Base-by-base conservation (phyloP, 2,113 vertebrate genomes). In the Cacatua alba region DNA sequence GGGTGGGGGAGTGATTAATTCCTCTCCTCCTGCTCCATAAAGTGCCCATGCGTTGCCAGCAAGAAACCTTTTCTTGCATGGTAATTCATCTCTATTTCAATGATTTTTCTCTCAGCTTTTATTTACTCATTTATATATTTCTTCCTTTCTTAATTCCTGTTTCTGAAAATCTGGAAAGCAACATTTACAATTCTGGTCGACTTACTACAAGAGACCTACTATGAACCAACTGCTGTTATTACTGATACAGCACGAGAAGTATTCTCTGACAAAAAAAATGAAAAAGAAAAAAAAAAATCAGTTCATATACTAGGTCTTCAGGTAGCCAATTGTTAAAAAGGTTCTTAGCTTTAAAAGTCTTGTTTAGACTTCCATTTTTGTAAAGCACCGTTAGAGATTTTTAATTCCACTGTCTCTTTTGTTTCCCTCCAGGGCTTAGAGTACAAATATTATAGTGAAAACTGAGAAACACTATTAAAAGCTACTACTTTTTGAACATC, bases 311-410 rank as follows among this genome's bases (percentile, higher is more conserved):
- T 37, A 65, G 21, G 31, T 57, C 65, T 82, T 86, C 46, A 74
- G 43, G 37, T 80, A 92, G 62, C 37, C 57, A 44, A 51, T 20
- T 49, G 63, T 78, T 85, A 76, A 86, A 91, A 74, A 44, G 31
- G 43, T 35, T 33, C 17, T 89, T 84, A 84, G 81, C 65, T 79
- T 76, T 76, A 49, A 37, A 59, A 51, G 43, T 55, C 69, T 69
- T 68, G 19, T 51, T 92, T 76, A 91, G 41, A 82, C 69, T 86
- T 84, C 5, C 21, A 51, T 48, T 93, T 92, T 91, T 79, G 74
- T 78, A 91, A 91, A 76, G 48, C 43, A 59, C 43, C 2, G 1
- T 43, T 33, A n/a, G 3, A 53, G 49, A 67, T 51, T 86, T 93
- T 92, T 71, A 96, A 93, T 95, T 95, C 19, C 10, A 35, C 17